Evolutionary conservation across 2,888 invertebrate genomes (phyloP).

Genomic region (Caenorhabditis uteleia): DNA sequence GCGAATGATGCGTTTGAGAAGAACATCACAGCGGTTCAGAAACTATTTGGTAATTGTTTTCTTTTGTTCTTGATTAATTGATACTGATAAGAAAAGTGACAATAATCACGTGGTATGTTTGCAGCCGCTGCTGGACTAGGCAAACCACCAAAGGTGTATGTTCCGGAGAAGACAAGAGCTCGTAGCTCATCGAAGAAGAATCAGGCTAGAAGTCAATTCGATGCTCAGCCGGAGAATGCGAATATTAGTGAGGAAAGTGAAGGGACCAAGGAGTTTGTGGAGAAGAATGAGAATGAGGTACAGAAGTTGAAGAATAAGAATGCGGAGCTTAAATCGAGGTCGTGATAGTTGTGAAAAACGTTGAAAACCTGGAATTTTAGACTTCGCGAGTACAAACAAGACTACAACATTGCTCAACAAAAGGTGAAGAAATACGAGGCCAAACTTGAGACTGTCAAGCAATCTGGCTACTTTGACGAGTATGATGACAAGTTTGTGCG

Average conservation of each 20-base stretch:
- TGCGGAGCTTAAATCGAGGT: conserved; percentile 34
- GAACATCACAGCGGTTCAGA: conserved; percentile 52
- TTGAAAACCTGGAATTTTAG: conserved; percentile 5
- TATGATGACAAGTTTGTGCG: conserved; percentile 21
- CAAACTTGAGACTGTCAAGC: conserved; percentile 17
- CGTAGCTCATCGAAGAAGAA: conserved; percentile 37
- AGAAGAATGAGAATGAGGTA: conserved; percentile 19
- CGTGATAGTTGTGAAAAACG: not conserved
- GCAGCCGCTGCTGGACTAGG: conserved; percentile 46
- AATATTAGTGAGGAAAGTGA: conserved; percentile 50
- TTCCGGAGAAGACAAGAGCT: conserved; percentile 28
- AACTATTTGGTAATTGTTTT: conserved; percentile 43
- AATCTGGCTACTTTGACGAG: conserved; percentile 26
- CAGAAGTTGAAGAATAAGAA: conserved; percentile 35
- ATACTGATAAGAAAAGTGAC: not conserved
- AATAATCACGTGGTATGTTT: too few species aligned
- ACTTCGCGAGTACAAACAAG: conserved; percentile 29
- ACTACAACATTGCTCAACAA: conserved; percentile 21
- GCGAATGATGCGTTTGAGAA: conserved; percentile 50
- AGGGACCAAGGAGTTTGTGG: conserved; percentile 11
- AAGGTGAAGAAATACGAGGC: conserved; percentile 6
- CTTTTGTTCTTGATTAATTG: not conserved
- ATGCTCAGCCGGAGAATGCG: conserved; percentile 54
- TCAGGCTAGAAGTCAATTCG: conserved; percentile 44
- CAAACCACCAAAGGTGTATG: conserved; percentile 14